Evolutionary conservation across 2,797 vertebrate species (phyloP), one percentile per base, ranked within the genome.

Genomic region (Cynodonichthys magdalenae): DNA sequence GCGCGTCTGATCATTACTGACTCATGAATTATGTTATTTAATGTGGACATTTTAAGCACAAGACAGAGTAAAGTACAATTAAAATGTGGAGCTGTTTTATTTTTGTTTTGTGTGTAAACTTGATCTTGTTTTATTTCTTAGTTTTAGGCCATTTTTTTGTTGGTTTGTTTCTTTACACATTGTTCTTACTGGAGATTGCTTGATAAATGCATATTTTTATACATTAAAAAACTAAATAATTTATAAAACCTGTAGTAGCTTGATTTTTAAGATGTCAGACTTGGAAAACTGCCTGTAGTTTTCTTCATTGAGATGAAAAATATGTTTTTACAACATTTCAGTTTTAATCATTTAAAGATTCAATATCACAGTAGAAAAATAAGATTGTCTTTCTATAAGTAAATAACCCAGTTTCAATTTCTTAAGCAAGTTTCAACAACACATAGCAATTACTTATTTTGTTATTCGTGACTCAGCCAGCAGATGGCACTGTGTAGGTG

Each of bases 181-280:
- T 64, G 41, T 57, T 18, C 59, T 69, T 79, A 41, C 36, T 68
- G 28, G 11, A 45, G 28, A 54, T 36, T 71, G 42, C 50, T 53
- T 64, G 51, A 70, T 61, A 58, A 81, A 74, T 68, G 48, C 47
- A 52, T 48, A 69, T 68, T 73, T 78, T 81, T 72, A 18, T n/a
- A 46, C 61, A 57, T 75, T 55, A 55, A 55, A 45, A 2, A 17
- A 15, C 1, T 71, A 34, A 39, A 14, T 63, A 29, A 36, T 67
- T 79, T 18, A 74, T 76, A 2, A 71, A 65, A 69, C 57, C 28
- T 14, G 3, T 39, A 39, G 36, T 14, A 15, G 6, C 14, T 6
- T 55, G 27, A 27, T 56, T 51, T 4, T 54, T 58, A 60, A 12
- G 31, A 62, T 61, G 65, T 42, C 36, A 12, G 10, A 39, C 36